Percentiles rank a stretch among this genome's conserved stretches.
Evolutionary conservation across 2,797 vertebrate genomes (phyloP).

Genomic region (Rhynchonycteris naso): DNA sequence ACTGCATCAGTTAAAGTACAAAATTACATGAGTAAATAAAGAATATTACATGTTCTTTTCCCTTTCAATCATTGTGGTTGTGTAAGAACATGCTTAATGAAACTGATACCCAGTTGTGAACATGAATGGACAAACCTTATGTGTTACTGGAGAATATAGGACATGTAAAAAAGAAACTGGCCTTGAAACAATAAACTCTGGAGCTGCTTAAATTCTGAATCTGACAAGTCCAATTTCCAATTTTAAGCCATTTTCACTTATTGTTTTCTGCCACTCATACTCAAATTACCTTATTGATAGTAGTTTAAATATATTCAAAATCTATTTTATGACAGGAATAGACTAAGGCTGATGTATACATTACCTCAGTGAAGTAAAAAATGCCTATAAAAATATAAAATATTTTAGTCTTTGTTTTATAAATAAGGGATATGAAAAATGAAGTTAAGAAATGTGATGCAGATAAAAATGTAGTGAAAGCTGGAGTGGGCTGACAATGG

Average conservation of each 20-base stretch:
- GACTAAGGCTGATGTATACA: not conserved
- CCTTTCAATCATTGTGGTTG: not conserved
- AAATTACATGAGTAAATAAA: not conserved
- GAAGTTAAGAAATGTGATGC: not conserved
- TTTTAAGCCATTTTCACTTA: not conserved
- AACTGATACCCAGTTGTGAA: not conserved
- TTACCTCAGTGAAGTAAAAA: not conserved
- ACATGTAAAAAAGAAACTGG: not conserved
- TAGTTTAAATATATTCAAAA: conserved; percentile 11
- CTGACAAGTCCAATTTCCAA: not conserved
- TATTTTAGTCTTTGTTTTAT: not conserved
- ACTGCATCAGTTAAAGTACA: not conserved
- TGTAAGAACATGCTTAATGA: not conserved
- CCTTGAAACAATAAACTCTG: not conserved
- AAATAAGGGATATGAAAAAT: not conserved
- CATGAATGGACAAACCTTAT: not conserved
- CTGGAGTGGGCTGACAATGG: not conserved
- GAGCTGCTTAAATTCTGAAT: not conserved
- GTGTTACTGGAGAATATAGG: not conserved
- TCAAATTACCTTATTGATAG: not conserved
- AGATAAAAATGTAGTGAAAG: not conserved
- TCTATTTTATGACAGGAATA: not conserved
- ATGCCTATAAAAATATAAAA: not conserved
- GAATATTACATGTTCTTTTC: not conserved
- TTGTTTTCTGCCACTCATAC: not conserved